Evolutionary conservation across 2,797 vertebrate genomes (phyloP).

Genomic region (Chloroceryle inda): DNA sequence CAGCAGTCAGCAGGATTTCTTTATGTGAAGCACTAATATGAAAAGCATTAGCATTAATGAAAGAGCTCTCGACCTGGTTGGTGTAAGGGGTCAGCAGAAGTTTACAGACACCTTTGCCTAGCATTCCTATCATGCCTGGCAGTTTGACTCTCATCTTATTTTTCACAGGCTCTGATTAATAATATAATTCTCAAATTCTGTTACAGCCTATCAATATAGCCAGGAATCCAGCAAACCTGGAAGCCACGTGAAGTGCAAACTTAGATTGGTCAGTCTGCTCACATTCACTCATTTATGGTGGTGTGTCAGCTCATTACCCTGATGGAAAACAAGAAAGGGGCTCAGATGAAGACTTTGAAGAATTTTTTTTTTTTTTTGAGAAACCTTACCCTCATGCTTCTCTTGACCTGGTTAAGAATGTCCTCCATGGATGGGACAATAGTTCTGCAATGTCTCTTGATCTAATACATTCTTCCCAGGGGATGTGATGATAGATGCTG

Average conservation of each 20-base stretch:
- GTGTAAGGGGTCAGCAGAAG: conserved; percentile 58
- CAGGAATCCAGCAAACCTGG: neutral
- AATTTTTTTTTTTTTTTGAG: neutral
- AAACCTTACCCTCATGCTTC: neutral
- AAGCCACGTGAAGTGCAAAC: neutral
- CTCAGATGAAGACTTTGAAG: neutral
- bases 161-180: conserved; percentile 12
- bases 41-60: conserved; percentile 71
- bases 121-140: conserved; percentile 54
- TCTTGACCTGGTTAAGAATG: neutral
- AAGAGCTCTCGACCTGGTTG: conserved; percentile 29
- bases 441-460: neutral
- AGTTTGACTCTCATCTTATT: conserved; percentile 26
- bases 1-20: conserved; percentile 58
- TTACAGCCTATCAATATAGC: neutral
- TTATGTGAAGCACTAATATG: conserved; percentile 56
- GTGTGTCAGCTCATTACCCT: neutral
- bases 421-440: neutral
- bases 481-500: neutral
- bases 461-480: neutral
- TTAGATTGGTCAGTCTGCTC: neutral
- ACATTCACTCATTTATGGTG: neutral
- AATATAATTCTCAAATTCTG: neutral
- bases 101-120: conserved; percentile 69
- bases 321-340: neutral